These are phyloP conservation scores for Diplolepis rosae DNA, from an alignment of 2,888 invertebrate species.

Conservation along the genomic window DNA sequence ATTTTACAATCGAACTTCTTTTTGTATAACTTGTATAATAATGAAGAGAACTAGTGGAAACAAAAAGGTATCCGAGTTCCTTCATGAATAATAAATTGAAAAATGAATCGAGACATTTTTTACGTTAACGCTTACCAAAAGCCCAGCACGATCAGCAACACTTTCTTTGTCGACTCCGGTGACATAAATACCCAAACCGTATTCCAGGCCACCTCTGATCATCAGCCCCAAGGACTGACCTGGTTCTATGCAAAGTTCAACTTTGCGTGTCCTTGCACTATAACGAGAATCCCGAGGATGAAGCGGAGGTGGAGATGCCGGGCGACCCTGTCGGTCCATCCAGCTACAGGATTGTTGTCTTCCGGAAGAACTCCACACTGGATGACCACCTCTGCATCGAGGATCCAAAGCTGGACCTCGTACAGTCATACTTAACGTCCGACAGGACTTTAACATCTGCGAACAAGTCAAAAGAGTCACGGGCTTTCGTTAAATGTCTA, in stretches of 20 bases:
- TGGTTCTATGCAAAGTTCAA: constrained; percentile 90
- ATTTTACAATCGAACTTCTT: no score
- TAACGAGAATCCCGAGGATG: constrained; percentile 75
- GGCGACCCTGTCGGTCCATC: constrained; percentile 94
- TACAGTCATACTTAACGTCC: constrained; percentile 92
- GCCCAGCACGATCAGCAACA: constrained; percentile 91
- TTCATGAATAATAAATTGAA: not conserved
- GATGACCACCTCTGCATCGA: constrained; percentile 74
- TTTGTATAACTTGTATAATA: no score
- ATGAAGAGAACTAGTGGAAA: not conserved
- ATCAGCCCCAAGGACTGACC: constrained; percentile 94
- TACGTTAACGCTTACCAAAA: constrained; percentile 80
- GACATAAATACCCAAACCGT: constrained; percentile 95
- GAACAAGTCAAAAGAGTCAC: constrained; percentile 55
- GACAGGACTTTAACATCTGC: constrained; percentile 92
- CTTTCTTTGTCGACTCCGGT: constrained; percentile 96
- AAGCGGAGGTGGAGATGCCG: constrained; percentile 87
- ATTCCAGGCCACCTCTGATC: constrained; percentile 96
- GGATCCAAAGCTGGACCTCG: constrained; percentile 85
- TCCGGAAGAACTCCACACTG: constrained; percentile 70
- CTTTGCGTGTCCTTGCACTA: constrained; percentile 76
- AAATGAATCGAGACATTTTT: not conserved
- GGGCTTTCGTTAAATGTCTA: constrained; percentile 23
- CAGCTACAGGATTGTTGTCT: constrained; percentile 89
- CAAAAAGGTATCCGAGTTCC: not conserved